phyloP scores from a whole-genome alignment of 2,113 vertebrate species.

The Dicentrarchus labrax region DNA sequence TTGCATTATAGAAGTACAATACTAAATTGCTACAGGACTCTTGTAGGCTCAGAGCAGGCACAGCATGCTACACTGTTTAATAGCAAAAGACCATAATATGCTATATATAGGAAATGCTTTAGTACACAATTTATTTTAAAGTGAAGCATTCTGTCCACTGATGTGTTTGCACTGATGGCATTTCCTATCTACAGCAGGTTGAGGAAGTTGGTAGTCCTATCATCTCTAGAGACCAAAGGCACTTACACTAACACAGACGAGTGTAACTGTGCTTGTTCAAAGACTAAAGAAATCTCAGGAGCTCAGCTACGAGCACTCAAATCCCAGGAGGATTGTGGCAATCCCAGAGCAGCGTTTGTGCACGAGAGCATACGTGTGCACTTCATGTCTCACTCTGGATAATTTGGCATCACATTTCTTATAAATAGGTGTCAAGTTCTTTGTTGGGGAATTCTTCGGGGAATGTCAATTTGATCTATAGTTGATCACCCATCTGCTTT shows the following conservation, averaged over 20 bases:
- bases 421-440: conserved; percentile 37
- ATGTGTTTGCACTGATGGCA: background rate
- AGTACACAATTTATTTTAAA: background rate
- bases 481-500: conserved; percentile 21
- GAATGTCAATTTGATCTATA: conserved; percentile 39
- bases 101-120: background rate
- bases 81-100: background rate
- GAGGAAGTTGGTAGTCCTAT: background rate
- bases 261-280: conserved; percentile 23
- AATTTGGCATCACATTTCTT: conserved; percentile 37
- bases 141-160: background rate
- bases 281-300: conserved; percentile 26
- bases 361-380: background rate
- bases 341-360: conserved; percentile 24
- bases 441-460: conserved; percentile 25
- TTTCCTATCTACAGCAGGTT: background rate
- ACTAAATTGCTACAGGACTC: background rate
- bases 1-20: background rate
- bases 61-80: background rate
- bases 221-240: conserved; percentile 30
- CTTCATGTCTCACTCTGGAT: conserved; percentile 25
- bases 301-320: conserved; percentile 11
- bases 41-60: background rate
- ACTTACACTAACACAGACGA: background rate
- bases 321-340: conserved; percentile 14